Conservation (phyloP, 2,888 invertebrate species). For the Elysia crispata region DNA sequence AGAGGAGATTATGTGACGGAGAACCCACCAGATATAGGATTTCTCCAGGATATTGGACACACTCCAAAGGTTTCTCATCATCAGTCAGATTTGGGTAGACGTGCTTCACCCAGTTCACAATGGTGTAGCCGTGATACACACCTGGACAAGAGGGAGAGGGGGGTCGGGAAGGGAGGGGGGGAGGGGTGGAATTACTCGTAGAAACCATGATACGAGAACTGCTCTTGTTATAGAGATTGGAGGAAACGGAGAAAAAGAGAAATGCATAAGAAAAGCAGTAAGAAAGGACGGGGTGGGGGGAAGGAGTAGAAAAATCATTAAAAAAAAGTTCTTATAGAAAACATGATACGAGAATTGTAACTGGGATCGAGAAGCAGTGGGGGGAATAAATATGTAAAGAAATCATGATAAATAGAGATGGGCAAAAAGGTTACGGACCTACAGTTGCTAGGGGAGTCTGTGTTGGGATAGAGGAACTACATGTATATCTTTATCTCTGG, state of each 20-base stretch:
- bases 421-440: too few species aligned
- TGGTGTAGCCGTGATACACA: constrained; percentile 68
- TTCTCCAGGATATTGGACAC: constrained; percentile 71
- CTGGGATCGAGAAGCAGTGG: too few species aligned
- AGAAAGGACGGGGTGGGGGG: too few species aligned
- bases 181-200: background rate
- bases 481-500: too few species aligned
- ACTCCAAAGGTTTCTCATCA: constrained; percentile 64
- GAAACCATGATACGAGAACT: background rate
- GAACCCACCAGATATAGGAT: constrained; percentile 69
- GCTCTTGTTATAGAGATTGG: background rate
- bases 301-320: too few species aligned
- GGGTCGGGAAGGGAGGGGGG: background rate
- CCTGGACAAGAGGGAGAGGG: constrained; percentile 55
- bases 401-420: too few species aligned
- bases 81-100: constrained; percentile 64
- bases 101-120: constrained; percentile 64
- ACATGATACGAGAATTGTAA: too few species aligned
- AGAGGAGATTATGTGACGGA: background rate
- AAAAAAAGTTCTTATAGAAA: too few species aligned
- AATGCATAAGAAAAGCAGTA: too few species aligned
- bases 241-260: background rate
- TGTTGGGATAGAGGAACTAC: too few species aligned
- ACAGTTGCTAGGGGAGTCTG: too few species aligned
- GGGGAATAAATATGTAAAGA: too few species aligned